phyloP scores from a whole-genome alignment of 1,140 invertebrate species.

The Drosophila suzukii region DNA sequence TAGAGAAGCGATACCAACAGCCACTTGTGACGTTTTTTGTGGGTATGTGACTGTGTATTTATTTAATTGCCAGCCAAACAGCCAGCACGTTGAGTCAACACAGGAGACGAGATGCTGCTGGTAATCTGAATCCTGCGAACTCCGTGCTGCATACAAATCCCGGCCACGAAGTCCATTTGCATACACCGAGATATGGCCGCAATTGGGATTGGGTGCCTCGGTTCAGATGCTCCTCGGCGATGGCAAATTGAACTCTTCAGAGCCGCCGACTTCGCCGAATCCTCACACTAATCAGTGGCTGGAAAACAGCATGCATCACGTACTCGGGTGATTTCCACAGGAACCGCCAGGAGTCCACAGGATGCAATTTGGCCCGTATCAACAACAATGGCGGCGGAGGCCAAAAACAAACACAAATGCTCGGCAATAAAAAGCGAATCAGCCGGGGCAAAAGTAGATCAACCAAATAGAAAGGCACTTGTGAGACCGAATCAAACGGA shows the following conservation, averaged over 20 bases:
- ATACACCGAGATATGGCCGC: slow-evolving; percentile 35
- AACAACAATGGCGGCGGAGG: slow-evolving; percentile 46
- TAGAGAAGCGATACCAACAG: not conserved
- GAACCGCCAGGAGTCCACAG: slow-evolving; percentile 23
- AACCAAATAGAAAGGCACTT: slow-evolving; percentile 61
- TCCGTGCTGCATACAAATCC: slow-evolving; percentile 25
- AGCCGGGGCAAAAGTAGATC: slow-evolving; percentile 42
- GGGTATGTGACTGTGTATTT: slow-evolving; percentile 13
- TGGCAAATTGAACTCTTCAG: slow-evolving; percentile 21
- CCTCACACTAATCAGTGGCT: slow-evolving; percentile 52
- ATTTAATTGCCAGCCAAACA: slow-evolving; percentile 37
- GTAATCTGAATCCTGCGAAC: not conserved
- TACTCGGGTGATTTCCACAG: slow-evolving; percentile 13
- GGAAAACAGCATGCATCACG: slow-evolving; percentile 33
- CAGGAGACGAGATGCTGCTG: not conserved
- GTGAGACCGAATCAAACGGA: slow-evolving; percentile 49
- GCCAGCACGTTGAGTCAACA: slow-evolving; percentile 54
- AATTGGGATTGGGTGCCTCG: slow-evolving; percentile 33
- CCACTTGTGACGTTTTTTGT: slow-evolving; percentile 5
- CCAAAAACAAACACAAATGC: slow-evolving; percentile 60
- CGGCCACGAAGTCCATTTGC: slow-evolving; percentile 49
- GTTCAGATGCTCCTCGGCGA: not conserved
- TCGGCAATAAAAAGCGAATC: slow-evolving; percentile 66
- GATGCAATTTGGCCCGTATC: slow-evolving; percentile 73
- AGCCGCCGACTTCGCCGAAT: not conserved